Percentiles rank a stretch among this genome's conserved stretches.
These are phyloP conservation scores for Sula dactylatra DNA, from an alignment of 2,113 vertebrate species.

Conservation along the genomic window DNA sequence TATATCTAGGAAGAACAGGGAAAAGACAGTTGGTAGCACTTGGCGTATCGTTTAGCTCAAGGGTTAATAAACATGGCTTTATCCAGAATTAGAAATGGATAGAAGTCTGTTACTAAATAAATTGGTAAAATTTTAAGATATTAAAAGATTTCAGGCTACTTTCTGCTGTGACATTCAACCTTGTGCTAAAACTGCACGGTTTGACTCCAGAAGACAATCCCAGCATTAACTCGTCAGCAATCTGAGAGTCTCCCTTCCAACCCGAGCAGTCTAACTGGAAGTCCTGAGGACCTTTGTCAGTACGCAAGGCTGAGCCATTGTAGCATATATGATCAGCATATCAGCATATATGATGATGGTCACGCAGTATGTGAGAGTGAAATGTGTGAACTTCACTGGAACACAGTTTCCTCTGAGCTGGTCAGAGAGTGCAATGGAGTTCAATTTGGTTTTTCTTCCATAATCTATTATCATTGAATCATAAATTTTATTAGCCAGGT, in stretches of 20 bases:
- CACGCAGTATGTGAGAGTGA: not conserved
- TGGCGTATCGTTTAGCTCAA: not conserved
- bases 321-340: too few species aligned
- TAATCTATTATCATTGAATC: not conserved
- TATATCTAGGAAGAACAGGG: not conserved
- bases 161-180: not conserved
- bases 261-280: not conserved
- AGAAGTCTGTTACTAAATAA: not conserved
- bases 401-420: not conserved
- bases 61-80: not conserved
- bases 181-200: not conserved
- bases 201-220: not conserved
- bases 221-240: not conserved
- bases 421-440: not conserved
- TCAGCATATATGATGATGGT: too few species aligned
- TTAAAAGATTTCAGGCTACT: not conserved
- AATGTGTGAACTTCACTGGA: not conserved
- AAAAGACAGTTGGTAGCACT: not conserved
- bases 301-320: accelerated
- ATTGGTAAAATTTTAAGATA: not conserved
- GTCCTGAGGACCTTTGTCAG: not conserved
- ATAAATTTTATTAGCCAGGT: not conserved
- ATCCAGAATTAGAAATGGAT: not conserved
- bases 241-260: not conserved
- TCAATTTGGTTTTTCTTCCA: not conserved